These are phyloP conservation scores for Netelia melanura DNA, from an alignment of 2,888 invertebrate genomes.

Conservation along the genomic window DNA sequence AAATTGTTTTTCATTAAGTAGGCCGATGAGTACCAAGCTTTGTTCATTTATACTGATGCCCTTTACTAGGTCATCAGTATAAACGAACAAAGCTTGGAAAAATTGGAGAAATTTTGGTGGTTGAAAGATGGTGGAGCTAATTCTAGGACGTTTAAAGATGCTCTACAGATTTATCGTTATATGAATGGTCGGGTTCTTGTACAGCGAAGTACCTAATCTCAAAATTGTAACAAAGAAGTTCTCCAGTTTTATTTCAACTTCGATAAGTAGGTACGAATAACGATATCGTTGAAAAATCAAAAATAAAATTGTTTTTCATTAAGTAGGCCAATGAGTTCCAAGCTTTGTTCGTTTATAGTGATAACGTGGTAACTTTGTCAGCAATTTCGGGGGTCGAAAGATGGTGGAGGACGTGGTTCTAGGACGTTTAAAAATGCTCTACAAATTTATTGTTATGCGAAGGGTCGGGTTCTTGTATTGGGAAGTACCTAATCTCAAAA, in stretches of 20 bases:
- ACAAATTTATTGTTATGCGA: constrained; percentile 15
- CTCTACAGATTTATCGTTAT: constrained; percentile 16
- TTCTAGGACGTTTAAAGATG: constrained; percentile 3
- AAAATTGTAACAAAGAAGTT: too few relatives aligned
- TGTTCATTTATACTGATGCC: neutral
- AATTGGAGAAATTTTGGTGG: neutral
- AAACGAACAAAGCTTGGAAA: neutral
- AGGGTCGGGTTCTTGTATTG: neutral
- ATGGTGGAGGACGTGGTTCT: neutral
- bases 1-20: neutral
- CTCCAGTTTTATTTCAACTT: neutral
- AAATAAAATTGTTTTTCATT: neutral
- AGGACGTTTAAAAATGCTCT: constrained; percentile 11
- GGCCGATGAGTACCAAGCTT: neutral
- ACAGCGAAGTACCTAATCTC: neutral
- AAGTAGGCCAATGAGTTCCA: neutral
- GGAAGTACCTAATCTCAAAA: too few relatives aligned
- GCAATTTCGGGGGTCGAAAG: neutral
- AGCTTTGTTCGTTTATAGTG: neutral
- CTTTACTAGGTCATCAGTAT: constrained; percentile 4
- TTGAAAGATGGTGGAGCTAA: neutral
- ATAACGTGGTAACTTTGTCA: constrained; percentile 8
- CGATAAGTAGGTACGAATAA: too few relatives aligned
- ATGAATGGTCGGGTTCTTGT: neutral
- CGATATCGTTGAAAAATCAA: neutral